Percentiles rank a stretch among this genome's conserved stretches.
phyloP scores from a whole-genome alignment of 2,888 invertebrate species.

The Watsonalla binaria region DNA sequence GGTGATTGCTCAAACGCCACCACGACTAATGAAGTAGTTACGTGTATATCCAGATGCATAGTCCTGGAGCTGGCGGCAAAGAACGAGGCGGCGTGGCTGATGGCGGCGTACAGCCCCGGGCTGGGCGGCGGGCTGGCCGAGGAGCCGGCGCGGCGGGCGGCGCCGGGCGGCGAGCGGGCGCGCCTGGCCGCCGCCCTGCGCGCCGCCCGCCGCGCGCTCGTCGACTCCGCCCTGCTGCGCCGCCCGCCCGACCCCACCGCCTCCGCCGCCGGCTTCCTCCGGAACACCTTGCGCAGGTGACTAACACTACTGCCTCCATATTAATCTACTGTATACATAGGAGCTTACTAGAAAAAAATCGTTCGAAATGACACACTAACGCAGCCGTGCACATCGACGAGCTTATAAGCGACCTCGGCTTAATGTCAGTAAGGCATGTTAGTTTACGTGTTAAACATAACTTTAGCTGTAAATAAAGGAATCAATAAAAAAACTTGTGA shows the following conservation, averaged over 20 bases:
- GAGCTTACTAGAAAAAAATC: too few species aligned
- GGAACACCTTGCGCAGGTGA: constrained; percentile 90
- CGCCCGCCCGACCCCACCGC: constrained; percentile 88
- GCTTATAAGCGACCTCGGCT: too few species aligned
- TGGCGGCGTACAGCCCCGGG: constrained; percentile 93
- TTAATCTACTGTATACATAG: neutral
- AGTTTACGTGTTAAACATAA: neutral
- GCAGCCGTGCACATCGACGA: too few species aligned
- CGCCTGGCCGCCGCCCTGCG: constrained; percentile 92
- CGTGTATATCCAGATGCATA: constrained; percentile 83
- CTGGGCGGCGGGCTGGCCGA: constrained; percentile 91
- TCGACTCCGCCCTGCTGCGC: constrained; percentile 89
- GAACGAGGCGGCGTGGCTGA: constrained; percentile 93
- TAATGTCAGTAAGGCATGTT: too few species aligned
- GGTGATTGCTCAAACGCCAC: too few species aligned
- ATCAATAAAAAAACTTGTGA: too few species aligned
- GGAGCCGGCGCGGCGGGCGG: constrained; percentile 74
- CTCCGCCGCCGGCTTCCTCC: constrained; percentile 89
- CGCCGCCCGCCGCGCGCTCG: constrained; percentile 88
- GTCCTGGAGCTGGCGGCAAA: constrained; percentile 95
- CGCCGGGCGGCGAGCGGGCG: constrained; percentile 93
- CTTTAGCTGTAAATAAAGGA: neutral
- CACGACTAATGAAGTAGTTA: too few species aligned
- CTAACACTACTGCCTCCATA: neutral
- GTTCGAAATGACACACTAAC: too few species aligned